A percentile compares a stretch with the other conserved stretches of the same genome.
phyloP scores from a whole-genome alignment of 1,140 invertebrate genomes.

The Tachypleus tridentatus region DNA sequence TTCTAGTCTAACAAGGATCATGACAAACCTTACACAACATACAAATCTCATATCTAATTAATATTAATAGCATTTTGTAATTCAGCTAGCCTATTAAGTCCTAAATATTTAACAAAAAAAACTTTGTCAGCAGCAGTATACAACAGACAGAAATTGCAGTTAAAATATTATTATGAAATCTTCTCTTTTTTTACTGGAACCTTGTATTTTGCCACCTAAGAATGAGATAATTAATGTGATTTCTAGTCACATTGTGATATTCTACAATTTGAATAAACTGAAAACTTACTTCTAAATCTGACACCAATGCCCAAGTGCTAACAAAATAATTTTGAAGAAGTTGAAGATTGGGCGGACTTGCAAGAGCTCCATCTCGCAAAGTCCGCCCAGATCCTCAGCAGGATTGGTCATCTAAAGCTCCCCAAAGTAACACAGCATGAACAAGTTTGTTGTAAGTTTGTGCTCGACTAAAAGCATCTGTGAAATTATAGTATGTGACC shows the following conservation, averaged over 20 bases:
- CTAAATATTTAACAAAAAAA: too few relatives aligned
- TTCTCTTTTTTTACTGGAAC: background rate
- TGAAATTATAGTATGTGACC: slow-evolving; percentile 14
- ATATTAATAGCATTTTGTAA: too few relatives aligned
- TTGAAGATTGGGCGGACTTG: slow-evolving; percentile 15
- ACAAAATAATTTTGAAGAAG: slow-evolving; percentile 12
- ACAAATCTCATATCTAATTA: too few relatives aligned
- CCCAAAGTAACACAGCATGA: slow-evolving; percentile 18
- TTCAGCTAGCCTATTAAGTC: too few relatives aligned
- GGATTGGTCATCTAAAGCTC: slow-evolving; percentile 18
- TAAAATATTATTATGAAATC: too few relatives aligned
- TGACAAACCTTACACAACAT: too few relatives aligned
- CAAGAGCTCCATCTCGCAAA: slow-evolving; percentile 18
- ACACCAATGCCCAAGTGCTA: slow-evolving; percentile 12
- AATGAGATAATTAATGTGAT: background rate
- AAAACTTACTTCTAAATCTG: slow-evolving; percentile 10
- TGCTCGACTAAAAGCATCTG: slow-evolving; percentile 9
- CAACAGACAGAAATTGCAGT: too few relatives aligned
- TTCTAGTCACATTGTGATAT: background rate
- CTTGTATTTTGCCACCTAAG: background rate
- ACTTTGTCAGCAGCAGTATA: too few relatives aligned
- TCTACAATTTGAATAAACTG: background rate
- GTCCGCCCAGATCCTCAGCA: slow-evolving; percentile 22
- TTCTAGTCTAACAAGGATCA: too few relatives aligned
- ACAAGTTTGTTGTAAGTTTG: slow-evolving; percentile 12